Evolutionary conservation across 2,113 vertebrate species (phyloP), one percentile per base, ranked within the genome.

Genomic region (Pseudolaguvia tuberculata): DNA sequence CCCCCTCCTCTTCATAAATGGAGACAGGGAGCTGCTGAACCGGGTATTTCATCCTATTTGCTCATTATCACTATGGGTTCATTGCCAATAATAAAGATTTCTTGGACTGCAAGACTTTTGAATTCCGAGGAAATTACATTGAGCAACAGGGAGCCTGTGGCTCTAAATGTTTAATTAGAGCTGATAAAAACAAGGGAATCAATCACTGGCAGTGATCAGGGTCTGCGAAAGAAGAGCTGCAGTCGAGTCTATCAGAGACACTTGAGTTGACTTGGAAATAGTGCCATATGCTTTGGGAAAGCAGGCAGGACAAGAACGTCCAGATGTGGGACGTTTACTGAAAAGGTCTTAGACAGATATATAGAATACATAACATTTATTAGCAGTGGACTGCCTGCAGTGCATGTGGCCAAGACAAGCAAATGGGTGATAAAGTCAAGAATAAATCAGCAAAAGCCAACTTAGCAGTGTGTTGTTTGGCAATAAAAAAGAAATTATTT

Each of bases 111-210:
- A 74, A 77, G 78, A 84, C 79, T 86, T 84, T 79, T 81, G 80
- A 83, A 85, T 85, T 85, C 71, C 72, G 73, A 83, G 78, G 72
- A 84, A 84, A 86, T 84, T 84, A 82, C 82, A 74, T 80, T 80
- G 74, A 85, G 80, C 83, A 81, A 83, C 69, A 56, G 67, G 76
- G 71, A 76, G 80, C 75, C 70, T 70, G 71, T 77, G 67, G 83
- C 77, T 85, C 72, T 81, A 83, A 84, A 86, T 84, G 83, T 86
- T 85, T 86, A 86, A 88, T 85, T 86, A 84, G 78, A 59, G n/a
- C 70, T 72, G 78, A 80, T 80, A 84, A 80, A 82, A 83, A 82
- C 84, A 82, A 83, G 79, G 58, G 55, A 78, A 84, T 86, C 81
- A 84, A 84, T 84, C 79, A 79, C 66, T 52, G 61, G 62, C 72